Conservation (phyloP, 2,888 invertebrate species). For the Andrena minutula region DNA sequence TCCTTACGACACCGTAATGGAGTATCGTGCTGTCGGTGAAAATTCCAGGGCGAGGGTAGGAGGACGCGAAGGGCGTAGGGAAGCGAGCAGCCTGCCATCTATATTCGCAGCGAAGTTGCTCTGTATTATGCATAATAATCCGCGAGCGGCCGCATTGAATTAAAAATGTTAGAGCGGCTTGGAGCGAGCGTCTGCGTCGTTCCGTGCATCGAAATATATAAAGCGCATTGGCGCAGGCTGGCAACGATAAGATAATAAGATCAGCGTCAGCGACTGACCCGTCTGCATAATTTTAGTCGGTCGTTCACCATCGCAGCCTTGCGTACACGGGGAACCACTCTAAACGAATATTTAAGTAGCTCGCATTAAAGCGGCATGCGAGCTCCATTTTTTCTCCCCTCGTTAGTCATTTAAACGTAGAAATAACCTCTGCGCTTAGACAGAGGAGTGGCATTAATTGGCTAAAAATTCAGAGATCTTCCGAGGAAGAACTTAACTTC, state of each 20-base stretch:
- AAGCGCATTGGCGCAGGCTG: slow-evolving; percentile 51
- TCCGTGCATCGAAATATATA: slow-evolving; percentile 38
- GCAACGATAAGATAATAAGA: slow-evolving; percentile 57
- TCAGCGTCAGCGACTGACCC: slow-evolving; percentile 54
- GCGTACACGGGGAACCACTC: slow-evolving; percentile 8
- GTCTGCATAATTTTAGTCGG: slow-evolving; percentile 53
- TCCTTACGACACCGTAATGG: slow-evolving; percentile 47
- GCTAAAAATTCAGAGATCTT: neutral
- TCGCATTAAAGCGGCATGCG: slow-evolving; percentile 11
- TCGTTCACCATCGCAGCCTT: slow-evolving; percentile 23
- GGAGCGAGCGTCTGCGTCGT: slow-evolving; percentile 6
- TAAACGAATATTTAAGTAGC: slow-evolving; percentile 5
- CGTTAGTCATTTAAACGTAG: slow-evolving; percentile 5
- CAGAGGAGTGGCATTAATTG: slow-evolving; percentile 2
- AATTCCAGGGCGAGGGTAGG: slow-evolving; percentile 44
- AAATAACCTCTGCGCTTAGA: neutral
- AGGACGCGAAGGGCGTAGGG: slow-evolving; percentile 1
- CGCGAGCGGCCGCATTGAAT: slow-evolving; percentile 51
- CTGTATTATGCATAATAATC: slow-evolving; percentile 63
- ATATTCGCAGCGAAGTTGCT: slow-evolving; percentile 52
- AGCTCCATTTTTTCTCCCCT: neutral
- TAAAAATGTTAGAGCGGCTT: slow-evolving; percentile 53
- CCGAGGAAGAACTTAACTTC: neutral
- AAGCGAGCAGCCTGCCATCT: slow-evolving; percentile 25
- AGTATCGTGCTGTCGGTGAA: slow-evolving; percentile 54